A percentile compares a stretch with the other conserved stretches of the same genome.
Evolutionary conservation across 2,113 vertebrate species (phyloP).

Genomic region (Dasypus novemcinctus): DNA sequence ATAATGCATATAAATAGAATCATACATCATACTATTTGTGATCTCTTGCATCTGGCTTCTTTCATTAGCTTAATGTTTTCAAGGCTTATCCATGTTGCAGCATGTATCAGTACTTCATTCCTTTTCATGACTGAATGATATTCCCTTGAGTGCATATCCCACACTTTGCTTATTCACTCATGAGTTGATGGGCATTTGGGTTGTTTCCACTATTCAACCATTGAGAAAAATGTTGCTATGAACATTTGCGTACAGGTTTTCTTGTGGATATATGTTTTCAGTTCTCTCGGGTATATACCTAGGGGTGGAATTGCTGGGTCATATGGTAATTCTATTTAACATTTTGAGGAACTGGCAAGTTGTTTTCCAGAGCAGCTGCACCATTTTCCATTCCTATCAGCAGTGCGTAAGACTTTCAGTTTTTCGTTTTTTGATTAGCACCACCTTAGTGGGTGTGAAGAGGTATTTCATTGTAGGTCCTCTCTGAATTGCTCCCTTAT

Average conservation of each 20-base stretch:
- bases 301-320: not conserved
- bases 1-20: not conserved
- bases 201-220: slow-evolving; percentile 1
- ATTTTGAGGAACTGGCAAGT: not conserved
- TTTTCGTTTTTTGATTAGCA: not conserved
- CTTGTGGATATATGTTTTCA: not conserved
- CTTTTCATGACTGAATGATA: not conserved
- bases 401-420: not conserved
- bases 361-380: not conserved
- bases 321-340: not conserved
- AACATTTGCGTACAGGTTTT: not conserved
- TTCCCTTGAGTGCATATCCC: not conserved
- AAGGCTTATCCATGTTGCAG: not conserved
- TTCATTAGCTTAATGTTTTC: not conserved
- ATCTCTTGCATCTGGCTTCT: not conserved
- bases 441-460: not conserved
- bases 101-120: not conserved
- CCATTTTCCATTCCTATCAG: not conserved
- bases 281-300: not conserved
- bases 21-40: not conserved
- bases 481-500: too few relatives aligned
- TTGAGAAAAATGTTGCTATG: not conserved
- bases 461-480: not conserved
- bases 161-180: not conserved
- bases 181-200: not conserved